Conservation (phyloP, 2,797 vertebrate genomes). For the Coilia nasus region DNA sequence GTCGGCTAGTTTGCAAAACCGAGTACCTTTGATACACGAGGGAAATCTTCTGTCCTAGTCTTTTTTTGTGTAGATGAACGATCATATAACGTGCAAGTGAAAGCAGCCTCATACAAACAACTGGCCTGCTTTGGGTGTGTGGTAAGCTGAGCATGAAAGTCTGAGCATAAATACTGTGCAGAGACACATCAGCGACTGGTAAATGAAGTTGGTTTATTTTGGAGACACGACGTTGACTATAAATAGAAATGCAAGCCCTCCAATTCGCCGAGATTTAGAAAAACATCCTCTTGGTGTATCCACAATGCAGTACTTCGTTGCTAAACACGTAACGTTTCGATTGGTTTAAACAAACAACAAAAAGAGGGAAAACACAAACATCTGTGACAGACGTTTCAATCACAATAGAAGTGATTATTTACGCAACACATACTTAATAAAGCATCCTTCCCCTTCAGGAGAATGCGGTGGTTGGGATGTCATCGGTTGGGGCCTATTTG, state of each 20-base stretch:
- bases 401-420: not conserved
- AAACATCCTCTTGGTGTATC: not conserved
- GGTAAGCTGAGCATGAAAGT: not conserved
- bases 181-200: not conserved
- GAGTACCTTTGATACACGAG: not conserved
- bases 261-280: not conserved
- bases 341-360: too few relatives aligned
- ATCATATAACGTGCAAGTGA: not conserved
- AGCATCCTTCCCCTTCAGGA: conserved; percentile 61
- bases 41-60: not conserved
- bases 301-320: not conserved
- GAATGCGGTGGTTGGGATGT: conserved; percentile 76
- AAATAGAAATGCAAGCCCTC: not conserved
- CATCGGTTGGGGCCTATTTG: conserved; percentile 75
- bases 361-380: too few relatives aligned
- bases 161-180: not conserved
- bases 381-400: too few relatives aligned
- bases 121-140: not conserved
- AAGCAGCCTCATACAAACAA: not conserved
- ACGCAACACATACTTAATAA: not conserved
- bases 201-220: not conserved
- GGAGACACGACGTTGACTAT: not conserved
- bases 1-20: not conserved
- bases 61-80: not conserved
- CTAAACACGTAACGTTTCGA: not conserved